phyloP scores from a whole-genome alignment of 2,888 invertebrate genomes.

The Drosophila maculinotata region DNA sequence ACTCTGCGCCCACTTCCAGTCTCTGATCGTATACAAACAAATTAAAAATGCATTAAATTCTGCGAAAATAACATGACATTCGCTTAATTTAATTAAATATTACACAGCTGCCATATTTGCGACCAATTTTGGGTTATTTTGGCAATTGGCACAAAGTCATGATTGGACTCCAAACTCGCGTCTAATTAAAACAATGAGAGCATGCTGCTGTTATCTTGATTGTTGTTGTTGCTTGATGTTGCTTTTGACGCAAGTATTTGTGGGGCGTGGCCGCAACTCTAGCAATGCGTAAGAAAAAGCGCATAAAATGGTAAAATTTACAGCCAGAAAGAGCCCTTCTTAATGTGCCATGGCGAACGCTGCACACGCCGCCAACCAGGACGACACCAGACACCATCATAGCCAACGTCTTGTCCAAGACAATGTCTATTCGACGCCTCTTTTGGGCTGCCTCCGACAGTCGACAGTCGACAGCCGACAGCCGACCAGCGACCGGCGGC shows the following conservation, averaged over 20 bases:
- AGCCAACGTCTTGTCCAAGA: slow-evolving; percentile 8
- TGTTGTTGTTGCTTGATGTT: slow-evolving; percentile 13
- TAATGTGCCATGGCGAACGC: slow-evolving; percentile 74
- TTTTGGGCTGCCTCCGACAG: slow-evolving; percentile 21
- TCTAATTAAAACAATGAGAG: slow-evolving; percentile 74
- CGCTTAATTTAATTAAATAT: slow-evolving; percentile 64
- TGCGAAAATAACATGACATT: slow-evolving; percentile 27
- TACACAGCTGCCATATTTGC: slow-evolving; percentile 18
- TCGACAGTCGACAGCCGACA: not conserved
- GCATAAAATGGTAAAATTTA: slow-evolving; percentile 74
- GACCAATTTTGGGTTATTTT: slow-evolving; percentile 14
- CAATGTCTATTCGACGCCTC: slow-evolving; percentile 18
- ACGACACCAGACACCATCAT: slow-evolving; percentile 32
- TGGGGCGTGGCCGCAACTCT: slow-evolving; percentile 54
- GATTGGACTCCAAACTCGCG: slow-evolving; percentile 26
- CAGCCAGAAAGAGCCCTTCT: slow-evolving; percentile 63
- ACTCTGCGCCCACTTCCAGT: not conserved
- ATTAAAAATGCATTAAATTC: slow-evolving; percentile 61
- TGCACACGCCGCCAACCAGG: slow-evolving; percentile 46
- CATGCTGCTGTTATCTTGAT: slow-evolving; percentile 22
- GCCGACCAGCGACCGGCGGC: slow-evolving; percentile 21
- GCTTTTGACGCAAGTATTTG: slow-evolving; percentile 52
- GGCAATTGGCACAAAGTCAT: slow-evolving; percentile 15
- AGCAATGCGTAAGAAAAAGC: slow-evolving; percentile 69
- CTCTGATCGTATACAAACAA: not conserved